These are phyloP conservation scores for Delphinapterus leucas DNA, from an alignment of 2,113 vertebrate species.

Conservation along the genomic window DNA sequence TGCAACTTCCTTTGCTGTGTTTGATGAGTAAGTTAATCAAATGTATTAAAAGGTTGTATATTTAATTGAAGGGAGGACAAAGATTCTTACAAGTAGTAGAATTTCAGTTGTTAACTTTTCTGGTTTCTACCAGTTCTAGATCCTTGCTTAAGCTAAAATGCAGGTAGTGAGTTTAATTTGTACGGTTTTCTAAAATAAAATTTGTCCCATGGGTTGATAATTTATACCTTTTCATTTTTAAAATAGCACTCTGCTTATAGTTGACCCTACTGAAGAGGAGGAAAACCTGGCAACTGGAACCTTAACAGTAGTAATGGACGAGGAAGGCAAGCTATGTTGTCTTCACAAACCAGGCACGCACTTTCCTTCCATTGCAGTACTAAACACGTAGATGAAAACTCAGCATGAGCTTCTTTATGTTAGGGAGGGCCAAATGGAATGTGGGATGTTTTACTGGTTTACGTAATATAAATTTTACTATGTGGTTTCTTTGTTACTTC, in stretches of 20 bases:
- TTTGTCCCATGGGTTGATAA: neutral
- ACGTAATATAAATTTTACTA: neutral
- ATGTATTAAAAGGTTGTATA: neutral
- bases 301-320: constrained; percentile 92
- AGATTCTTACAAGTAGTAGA: neutral
- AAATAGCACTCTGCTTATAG: constrained; percentile 89
- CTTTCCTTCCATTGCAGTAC: neutral
- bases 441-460: neutral
- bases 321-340: constrained; percentile 89
- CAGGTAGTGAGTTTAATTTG: neutral
- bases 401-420: neutral
- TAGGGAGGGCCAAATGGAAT: neutral
- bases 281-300: constrained; percentile 90
- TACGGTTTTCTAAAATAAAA: neutral
- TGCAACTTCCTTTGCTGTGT: constrained; percentile 92
- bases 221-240: neutral
- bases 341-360: constrained; percentile 93
- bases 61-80: neutral
- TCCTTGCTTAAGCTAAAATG: neutral
- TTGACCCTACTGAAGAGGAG: constrained; percentile 95
- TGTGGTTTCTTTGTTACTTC: neutral
- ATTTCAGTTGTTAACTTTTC: neutral
- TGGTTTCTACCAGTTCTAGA: neutral
- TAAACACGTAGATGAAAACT: neutral
- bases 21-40: constrained; percentile 91